Conservation (phyloP, 2,797 vertebrate genomes). For the Cynopterus sphinx region DNA sequence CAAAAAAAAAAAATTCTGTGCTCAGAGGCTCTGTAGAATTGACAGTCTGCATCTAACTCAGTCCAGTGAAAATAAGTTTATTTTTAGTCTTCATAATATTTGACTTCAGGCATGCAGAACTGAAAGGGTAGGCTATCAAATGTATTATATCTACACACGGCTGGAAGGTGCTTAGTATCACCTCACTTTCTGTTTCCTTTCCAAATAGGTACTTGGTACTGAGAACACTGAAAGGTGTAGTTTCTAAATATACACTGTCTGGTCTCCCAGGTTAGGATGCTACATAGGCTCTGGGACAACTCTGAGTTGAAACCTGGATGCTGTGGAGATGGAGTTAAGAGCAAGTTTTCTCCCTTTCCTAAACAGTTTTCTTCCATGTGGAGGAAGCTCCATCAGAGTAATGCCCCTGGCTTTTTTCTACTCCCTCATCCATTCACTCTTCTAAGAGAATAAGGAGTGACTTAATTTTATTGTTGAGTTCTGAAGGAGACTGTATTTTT, state of each 20-base stretch:
- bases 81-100: not conserved
- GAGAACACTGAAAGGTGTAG: not conserved
- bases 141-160: not conserved
- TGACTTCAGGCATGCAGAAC: not conserved
- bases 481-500: not conserved
- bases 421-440: not conserved
- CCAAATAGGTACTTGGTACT: not conserved
- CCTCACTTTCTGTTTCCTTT: not conserved
- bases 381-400: not conserved
- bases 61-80: slow-evolving; percentile 39
- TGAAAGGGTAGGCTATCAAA: slow-evolving; percentile 1
- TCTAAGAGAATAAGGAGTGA: not conserved
- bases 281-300: not conserved
- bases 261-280: not conserved
- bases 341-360: not conserved
- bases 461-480: not conserved
- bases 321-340: not conserved
- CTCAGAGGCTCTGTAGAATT: not conserved
- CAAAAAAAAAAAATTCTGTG: not conserved
- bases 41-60: slow-evolving; percentile 6
- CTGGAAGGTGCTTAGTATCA: not conserved
- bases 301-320: not conserved
- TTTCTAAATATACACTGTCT: not conserved
- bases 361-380: not conserved
- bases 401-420: not conserved